Base-by-base conservation (phyloP, 2,113 vertebrate species). In the Strix uralensis region DNA sequence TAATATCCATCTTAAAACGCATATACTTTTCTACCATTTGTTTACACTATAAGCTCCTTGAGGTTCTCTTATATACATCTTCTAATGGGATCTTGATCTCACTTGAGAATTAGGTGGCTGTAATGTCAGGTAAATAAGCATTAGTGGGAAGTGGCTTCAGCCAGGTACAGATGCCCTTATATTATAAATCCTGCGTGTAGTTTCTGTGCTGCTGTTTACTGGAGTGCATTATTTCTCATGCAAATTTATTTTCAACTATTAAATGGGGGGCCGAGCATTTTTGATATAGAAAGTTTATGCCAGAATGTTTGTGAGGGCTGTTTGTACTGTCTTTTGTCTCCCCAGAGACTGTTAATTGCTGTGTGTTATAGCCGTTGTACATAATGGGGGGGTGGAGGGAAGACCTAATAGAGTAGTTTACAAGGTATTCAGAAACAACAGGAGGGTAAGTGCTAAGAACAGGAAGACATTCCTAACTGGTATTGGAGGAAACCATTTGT, bases 351-450 rank as follows among this genome's bases (percentile, higher is more conserved):
- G 16, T 40, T 19, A 2, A 1, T 54, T 19, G 9, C 26, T 44
- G 15, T 34, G 23, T 27, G 15, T 47, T 70, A 38, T 2, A 27
- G 29, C 29, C 17, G 6, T 38, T 27, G 13, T 13, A 49, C 26
- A 2, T 30, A 32, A 13, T 1, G 9, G 8, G 12, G 10, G 4
- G 14, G 5, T 16, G 5, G 8, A 30, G 52, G 55, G 27, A 23
- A 30, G 21, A 55, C 17, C 22, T 40, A 13, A 20, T 32, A 11
- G 30, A 81, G 13, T 40, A 36, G 26, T 74, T 86, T 15, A 69
- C 25, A 63, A 54, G 20, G 12, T 85, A 38, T 42, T 81, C 23
- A 12, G 40, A 71, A 88, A 32, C 19, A 49, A 46, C 12, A 44
- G 57, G 23, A 38, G 44, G 85, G 2, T 57, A 82, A 80, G 7